Percentiles rank a stretch among this genome's conserved stretches.
Conservation (phyloP, 2,113 vertebrate genomes). For the Fregetta grallaria region DNA sequence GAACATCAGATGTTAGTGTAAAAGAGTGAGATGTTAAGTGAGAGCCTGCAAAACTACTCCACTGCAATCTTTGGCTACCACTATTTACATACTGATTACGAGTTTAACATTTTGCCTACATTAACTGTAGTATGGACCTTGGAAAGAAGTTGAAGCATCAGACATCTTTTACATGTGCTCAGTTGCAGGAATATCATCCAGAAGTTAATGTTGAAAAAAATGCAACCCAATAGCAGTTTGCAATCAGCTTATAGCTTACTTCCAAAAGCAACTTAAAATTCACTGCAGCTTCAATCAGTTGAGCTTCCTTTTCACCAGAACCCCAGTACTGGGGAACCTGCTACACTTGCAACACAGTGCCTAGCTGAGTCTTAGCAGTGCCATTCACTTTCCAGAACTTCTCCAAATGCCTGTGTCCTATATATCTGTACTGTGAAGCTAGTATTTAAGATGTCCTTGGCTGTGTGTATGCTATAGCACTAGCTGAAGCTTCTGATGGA, state of each 20-base stretch:
- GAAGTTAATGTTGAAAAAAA: neutral
- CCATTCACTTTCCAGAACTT: neutral
- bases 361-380: neutral
- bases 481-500: neutral
- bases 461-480: neutral
- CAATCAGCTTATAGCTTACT: neutral
- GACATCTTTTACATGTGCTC: neutral
- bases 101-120: neutral
- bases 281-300: neutral
- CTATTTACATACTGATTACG: neutral
- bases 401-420: neutral
- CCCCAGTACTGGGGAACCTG: neutral
- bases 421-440: neutral
- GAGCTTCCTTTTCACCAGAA: neutral
- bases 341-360: neutral
- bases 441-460: neutral
- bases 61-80: neutral
- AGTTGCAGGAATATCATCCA: neutral
- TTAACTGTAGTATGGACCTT: neutral
- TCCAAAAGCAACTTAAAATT: neutral
- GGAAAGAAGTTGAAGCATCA: neutral
- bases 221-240: neutral
- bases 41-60: neutral
- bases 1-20: neutral
- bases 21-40: neutral